Percentiles rank a stretch among this genome's conserved stretches.
phyloP scores from a whole-genome alignment of 2,113 vertebrate genomes.

The Ellobius talpinus region DNA sequence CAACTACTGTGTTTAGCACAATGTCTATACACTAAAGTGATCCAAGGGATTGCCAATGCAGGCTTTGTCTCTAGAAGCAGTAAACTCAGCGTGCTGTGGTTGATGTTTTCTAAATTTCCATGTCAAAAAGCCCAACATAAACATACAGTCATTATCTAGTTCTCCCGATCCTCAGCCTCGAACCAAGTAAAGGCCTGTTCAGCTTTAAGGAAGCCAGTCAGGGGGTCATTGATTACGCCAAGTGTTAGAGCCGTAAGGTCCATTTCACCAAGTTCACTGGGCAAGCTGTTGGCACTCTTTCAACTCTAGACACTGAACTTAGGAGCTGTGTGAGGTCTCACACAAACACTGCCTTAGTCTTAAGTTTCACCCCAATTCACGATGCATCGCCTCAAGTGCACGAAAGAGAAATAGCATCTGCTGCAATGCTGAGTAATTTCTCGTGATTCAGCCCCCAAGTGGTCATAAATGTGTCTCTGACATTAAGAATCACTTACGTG shows the following conservation, averaged over 20 bases:
- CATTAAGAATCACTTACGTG: constrained; percentile 57
- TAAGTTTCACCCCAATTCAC: constrained; percentile 52
- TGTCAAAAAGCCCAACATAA: neutral
- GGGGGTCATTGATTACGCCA: neutral
- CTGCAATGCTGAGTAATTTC: constrained; percentile 30
- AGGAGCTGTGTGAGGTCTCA: constrained; percentile 41
- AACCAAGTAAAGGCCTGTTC: neutral
- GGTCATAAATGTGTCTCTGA: constrained; percentile 33
- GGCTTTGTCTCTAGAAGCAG: constrained; percentile 69
- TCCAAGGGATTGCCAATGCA: constrained; percentile 43
- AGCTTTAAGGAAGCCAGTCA: neutral
- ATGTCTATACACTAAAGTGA: constrained; percentile 68
- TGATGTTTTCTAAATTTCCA: neutral
- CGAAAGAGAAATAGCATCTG: constrained; percentile 32
- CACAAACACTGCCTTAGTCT: constrained; percentile 34
- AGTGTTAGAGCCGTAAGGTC: neutral
- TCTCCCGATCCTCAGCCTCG: neutral
- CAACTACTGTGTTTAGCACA: constrained; percentile 63
- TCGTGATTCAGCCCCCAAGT: constrained; percentile 19
- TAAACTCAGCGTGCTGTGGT: neutral
- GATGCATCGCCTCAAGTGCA: constrained; percentile 42
- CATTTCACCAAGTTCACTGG: neutral
- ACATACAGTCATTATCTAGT: neutral
- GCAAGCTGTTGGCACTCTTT: neutral
- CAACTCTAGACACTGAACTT: constrained; percentile 2